Conservation (phyloP, 2,888 invertebrate species). For the Timema cristinae region DNA sequence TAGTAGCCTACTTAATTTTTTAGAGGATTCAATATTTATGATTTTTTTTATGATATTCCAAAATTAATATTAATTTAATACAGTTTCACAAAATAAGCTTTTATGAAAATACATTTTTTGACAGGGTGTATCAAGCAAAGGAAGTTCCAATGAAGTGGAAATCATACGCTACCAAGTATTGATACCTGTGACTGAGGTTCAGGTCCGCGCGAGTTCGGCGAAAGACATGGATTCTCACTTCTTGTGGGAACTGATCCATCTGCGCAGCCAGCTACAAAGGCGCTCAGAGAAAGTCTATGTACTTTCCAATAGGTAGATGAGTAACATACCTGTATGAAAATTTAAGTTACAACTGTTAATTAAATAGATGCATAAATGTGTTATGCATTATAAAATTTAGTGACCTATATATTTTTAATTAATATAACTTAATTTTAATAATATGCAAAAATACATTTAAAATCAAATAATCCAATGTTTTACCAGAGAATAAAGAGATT, state of each 20-base stretch:
- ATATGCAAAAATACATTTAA: no score
- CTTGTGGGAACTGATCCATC: constrained; percentile 94
- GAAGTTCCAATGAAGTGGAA: constrained; percentile 85
- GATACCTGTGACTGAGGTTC: constrained; percentile 95
- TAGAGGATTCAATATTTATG: no score
- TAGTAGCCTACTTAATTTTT: no score
- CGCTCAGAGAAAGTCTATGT: constrained; percentile 96
- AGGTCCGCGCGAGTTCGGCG: constrained; percentile 90
- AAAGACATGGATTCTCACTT: constrained; percentile 96
- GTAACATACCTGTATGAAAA: no score
- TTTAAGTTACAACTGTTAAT: no score
- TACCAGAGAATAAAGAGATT: neutral
- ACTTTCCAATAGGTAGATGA: constrained; percentile 79
- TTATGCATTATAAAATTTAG: no score
- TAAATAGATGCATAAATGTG: no score
- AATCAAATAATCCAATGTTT: no score
- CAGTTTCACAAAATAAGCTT: constrained; percentile 11
- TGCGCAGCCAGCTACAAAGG: constrained; percentile 88
- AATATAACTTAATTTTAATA: no score
- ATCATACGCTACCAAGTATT: constrained; percentile 94
- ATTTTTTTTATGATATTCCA: no score
- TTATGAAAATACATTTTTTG: constrained; percentile 32
- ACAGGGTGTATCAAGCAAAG: constrained; percentile 83
- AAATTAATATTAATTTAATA: neutral
- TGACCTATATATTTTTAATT: no score